Evolutionary conservation across 2,888 invertebrate species (phyloP).

Genomic region (Hybos culiciformis): DNA sequence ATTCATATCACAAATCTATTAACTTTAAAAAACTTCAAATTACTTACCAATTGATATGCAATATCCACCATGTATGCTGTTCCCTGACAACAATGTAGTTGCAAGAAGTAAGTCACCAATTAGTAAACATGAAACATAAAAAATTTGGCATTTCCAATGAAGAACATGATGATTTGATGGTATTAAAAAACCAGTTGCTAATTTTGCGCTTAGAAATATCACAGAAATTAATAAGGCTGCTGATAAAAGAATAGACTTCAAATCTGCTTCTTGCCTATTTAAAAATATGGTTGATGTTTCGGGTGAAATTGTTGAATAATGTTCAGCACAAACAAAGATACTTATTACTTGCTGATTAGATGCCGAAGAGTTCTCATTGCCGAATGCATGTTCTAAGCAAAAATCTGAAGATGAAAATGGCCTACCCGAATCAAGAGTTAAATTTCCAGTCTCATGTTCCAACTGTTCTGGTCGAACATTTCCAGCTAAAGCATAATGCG

Average conservation of each 20-base stretch:
- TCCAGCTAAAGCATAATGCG: constrained; percentile 35
- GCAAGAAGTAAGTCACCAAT: constrained; percentile 68
- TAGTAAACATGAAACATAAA: constrained; percentile 65
- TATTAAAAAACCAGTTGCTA: constrained; percentile 64
- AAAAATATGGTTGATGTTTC: constrained; percentile 2
- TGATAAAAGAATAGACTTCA: constrained; percentile 48
- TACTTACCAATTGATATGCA: not conserved
- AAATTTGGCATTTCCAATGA: constrained; percentile 80
- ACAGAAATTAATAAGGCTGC: constrained; percentile 67
- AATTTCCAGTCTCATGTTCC: constrained; percentile 39
- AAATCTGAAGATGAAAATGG: constrained; percentile 16
- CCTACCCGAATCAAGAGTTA: constrained; percentile 38
- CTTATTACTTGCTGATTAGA: too few species aligned
- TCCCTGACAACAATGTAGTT: constrained; percentile 55
- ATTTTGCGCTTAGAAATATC: constrained; percentile 65
- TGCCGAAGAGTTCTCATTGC: too few species aligned
- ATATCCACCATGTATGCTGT: not conserved
- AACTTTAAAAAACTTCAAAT: too few species aligned
- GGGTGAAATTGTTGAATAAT: constrained; percentile 32
- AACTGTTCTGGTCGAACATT: constrained; percentile 40
- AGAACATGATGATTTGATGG: constrained; percentile 74
- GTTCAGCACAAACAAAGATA: constrained; percentile 49
- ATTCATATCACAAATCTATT: too few species aligned
- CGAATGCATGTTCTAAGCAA: constrained; percentile 19
- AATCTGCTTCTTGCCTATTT: too few species aligned